Evolutionary conservation across 2,113 vertebrate species (phyloP).

Genomic region (Daboia siamensis): DNA sequence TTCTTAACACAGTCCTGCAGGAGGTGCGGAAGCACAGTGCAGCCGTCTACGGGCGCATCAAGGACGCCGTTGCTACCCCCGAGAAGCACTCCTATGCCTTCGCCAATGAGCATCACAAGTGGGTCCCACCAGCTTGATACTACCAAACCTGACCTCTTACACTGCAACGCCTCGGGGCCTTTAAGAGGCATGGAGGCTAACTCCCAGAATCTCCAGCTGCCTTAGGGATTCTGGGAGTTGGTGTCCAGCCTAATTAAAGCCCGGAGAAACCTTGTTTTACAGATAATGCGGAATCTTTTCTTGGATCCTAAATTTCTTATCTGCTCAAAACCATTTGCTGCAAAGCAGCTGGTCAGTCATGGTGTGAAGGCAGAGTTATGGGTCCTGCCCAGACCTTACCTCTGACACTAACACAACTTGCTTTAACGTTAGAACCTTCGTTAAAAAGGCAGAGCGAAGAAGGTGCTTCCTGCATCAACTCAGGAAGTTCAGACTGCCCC

Average conservation of each 20-base stretch:
- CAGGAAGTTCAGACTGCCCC: not conserved
- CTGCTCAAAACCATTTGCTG: not conserved
- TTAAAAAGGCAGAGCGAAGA: not conserved
- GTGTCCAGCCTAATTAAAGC: not conserved
- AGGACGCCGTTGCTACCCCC: slow-evolving; percentile 82
- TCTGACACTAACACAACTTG: not conserved
- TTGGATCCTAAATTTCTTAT: not conserved
- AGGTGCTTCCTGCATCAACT: not conserved
- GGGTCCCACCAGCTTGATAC: slow-evolving; percentile 4
- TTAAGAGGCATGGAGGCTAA: not conserved
- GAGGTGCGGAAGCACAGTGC: slow-evolving; percentile 90
- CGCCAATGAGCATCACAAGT: slow-evolving; percentile 93
- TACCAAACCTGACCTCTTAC: not conserved
- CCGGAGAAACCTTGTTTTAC: not conserved
- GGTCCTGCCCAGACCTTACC: not conserved
- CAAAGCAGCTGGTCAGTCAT: not conserved
- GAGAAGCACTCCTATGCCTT: slow-evolving; percentile 95
- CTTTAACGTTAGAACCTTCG: not conserved
- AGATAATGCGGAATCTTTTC: not conserved
- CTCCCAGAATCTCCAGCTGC: not conserved
- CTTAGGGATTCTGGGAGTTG: not conserved
- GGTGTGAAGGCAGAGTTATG: not conserved
- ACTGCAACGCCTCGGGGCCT: not conserved
- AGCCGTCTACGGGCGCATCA: slow-evolving; percentile 88
- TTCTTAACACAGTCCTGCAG: slow-evolving; percentile 80